These are phyloP conservation scores for Hemiprocne comata DNA, from an alignment of 2,113 vertebrate genomes.

Conservation along the genomic window DNA sequence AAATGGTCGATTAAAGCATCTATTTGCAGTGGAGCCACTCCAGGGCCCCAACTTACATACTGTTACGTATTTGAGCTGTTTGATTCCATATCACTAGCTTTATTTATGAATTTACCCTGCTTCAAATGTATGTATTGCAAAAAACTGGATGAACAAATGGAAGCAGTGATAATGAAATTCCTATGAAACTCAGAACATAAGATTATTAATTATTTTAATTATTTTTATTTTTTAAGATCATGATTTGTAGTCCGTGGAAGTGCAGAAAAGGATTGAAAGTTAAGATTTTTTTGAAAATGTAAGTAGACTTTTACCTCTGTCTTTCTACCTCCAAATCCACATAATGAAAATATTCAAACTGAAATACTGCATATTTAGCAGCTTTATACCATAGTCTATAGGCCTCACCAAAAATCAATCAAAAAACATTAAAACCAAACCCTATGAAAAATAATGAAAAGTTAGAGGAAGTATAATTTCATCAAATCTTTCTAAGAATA, in stretches of 20 bases:
- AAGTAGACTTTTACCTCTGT: background rate
- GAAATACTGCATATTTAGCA: background rate
- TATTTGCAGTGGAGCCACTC: background rate
- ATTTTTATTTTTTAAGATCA: background rate
- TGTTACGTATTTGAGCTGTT: background rate
- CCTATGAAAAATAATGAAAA: background rate
- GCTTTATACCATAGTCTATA: background rate
- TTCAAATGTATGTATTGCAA: background rate
- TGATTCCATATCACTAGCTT: background rate
- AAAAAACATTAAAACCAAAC: background rate
- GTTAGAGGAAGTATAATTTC: background rate
- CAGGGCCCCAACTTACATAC: background rate
- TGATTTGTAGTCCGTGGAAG: background rate
- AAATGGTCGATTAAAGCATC: background rate
- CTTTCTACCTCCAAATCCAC: background rate
- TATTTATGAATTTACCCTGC: background rate
- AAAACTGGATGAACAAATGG: rapidly evolving
- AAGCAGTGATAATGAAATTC: background rate
- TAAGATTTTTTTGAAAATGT: background rate
- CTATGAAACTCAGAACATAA: background rate
- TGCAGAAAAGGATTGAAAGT: background rate
- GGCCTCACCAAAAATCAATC: background rate
- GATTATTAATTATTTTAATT: background rate
- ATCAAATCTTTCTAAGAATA: background rate
- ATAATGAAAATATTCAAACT: background rate